Percentiles rank a stretch among this genome's conserved stretches.
Conservation (phyloP, 2,888 invertebrate species). For the Icerya purchasi region DNA sequence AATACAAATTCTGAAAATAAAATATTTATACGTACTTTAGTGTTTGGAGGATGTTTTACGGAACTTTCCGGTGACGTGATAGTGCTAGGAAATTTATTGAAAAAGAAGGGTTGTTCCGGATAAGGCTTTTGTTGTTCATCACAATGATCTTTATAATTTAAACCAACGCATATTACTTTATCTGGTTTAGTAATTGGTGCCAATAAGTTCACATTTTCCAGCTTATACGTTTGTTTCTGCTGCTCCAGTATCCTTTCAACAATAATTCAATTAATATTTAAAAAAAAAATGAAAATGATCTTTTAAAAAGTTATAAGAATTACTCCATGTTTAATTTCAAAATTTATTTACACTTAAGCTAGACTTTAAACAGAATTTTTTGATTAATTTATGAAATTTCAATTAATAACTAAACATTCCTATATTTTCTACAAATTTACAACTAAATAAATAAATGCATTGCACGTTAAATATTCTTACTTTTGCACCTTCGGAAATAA, state of each 20-base stretch:
- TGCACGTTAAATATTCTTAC: no score
- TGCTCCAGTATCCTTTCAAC: conserved; percentile 30
- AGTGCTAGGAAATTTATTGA: conserved; percentile 64
- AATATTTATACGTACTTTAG: conserved; percentile 30
- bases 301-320: no score
- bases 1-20: conserved; percentile 5
- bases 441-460: no score
- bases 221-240: conserved; percentile 30
- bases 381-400: no score
- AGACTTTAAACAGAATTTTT: no score
- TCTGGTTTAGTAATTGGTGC: conserved; percentile 60
- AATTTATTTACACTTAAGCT: no score
- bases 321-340: no score
- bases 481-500: no score
- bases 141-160: conserved; percentile 73
- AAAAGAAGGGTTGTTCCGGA: conserved; percentile 56
- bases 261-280: no score
- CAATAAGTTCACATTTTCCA: conserved; percentile 35
- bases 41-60: conserved; percentile 37
- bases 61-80: conserved; percentile 51
- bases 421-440: no score
- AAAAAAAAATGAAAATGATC: no score
- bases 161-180: conserved; percentile 63
- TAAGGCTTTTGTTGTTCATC: conserved; percentile 56
- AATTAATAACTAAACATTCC: no score